Conservation (phyloP, 2,888 invertebrate genomes). For the Emmelina monodactyla region DNA sequence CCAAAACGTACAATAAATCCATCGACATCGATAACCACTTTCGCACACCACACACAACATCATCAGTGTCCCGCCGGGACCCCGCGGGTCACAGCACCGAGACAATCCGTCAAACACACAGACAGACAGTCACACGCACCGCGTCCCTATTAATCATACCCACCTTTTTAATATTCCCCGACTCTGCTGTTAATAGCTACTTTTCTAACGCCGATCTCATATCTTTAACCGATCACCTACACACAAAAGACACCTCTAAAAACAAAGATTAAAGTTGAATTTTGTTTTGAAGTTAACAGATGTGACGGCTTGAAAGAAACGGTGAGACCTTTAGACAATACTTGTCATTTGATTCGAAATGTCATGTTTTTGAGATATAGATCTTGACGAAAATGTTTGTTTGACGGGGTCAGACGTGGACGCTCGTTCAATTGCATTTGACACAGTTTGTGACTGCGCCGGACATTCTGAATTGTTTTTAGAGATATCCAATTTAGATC, state of each 20-base stretch:
- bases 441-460: slow-evolving; percentile 29
- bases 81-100: slow-evolving; percentile 57
- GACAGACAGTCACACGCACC: slow-evolving; percentile 41
- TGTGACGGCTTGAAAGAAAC: slow-evolving; percentile 25
- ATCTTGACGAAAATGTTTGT: slow-evolving; percentile 56
- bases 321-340: slow-evolving; percentile 46
- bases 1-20: background rate
- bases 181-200: slow-evolving; percentile 56
- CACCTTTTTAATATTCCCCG: slow-evolving; percentile 55
- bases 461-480: background rate
- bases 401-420: slow-evolving; percentile 55
- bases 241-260: slow-evolving; percentile 12
- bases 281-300: slow-evolving; percentile 9
- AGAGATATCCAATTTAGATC: slow-evolving; percentile 24
- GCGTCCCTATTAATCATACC: slow-evolving; percentile 62
- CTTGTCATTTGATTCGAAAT: slow-evolving; percentile 58
- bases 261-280: slow-evolving; percentile 16
- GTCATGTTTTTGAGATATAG: slow-evolving; percentile 50
- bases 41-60: slow-evolving; percentile 31
- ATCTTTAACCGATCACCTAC: slow-evolving; percentile 19
- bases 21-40: slow-evolving; percentile 36
- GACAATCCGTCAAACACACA: slow-evolving; percentile 67
- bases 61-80: slow-evolving; percentile 56
- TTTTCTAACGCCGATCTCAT: slow-evolving; percentile 34
- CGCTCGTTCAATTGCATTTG: slow-evolving; percentile 56